Evolutionary conservation across 2,797 vertebrate species (phyloP).

Genomic region (Sphenodon punctatus): DNA sequence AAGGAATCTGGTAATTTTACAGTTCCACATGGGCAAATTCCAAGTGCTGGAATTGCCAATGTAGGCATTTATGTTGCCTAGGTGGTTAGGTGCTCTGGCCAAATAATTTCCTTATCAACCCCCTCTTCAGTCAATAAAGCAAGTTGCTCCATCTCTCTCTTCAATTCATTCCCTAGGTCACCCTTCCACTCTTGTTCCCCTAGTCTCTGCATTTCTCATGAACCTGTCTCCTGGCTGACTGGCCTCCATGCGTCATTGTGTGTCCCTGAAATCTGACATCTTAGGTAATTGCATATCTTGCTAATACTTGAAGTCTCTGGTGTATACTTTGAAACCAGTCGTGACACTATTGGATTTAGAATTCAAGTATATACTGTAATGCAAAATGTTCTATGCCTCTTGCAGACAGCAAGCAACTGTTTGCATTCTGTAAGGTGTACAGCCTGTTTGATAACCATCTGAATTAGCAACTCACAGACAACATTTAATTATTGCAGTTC

Average conservation of each 20-base stretch:
- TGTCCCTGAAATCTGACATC: not conserved
- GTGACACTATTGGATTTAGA: not conserved
- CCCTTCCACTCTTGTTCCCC: not conserved
- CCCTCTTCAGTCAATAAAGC: not conserved
- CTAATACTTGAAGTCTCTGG: not conserved
- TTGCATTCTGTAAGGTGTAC: not conserved
- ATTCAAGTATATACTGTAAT: not conserved
- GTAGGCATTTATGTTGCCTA: not conserved
- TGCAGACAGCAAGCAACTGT: not conserved
- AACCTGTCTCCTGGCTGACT: not conserved
- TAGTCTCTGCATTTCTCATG: not conserved
- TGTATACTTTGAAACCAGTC: not conserved
- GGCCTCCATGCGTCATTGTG: not conserved
- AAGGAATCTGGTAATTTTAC: not conserved
- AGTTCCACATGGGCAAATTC: not conserved
- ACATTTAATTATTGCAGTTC: constrained; percentile 6
- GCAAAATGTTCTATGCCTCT: not conserved
- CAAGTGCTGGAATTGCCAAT: not conserved
- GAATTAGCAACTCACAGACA: constrained; percentile 1
- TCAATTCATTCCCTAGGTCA: not conserved
- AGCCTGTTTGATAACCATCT: not conserved
- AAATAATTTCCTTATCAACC: not conserved
- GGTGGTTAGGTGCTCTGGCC: not conserved
- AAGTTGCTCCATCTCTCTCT: not conserved
- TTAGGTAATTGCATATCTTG: not conserved